phyloP scores from a whole-genome alignment of 2,797 vertebrate species.

The Macrochelys suwanniensis region DNA sequence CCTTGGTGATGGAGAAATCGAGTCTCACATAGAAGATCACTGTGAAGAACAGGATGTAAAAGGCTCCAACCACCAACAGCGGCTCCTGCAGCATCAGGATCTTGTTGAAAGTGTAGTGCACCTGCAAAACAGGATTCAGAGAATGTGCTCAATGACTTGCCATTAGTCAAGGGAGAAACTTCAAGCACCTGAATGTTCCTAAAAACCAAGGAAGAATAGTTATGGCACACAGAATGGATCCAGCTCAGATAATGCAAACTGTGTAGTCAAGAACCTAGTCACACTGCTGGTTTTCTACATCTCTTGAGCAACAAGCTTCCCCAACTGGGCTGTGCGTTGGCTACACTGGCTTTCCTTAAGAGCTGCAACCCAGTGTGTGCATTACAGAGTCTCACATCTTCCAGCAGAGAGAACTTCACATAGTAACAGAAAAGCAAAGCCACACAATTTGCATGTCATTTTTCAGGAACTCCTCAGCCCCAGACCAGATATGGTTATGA shows the following conservation, averaged over 20 bases:
- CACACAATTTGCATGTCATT: background rate
- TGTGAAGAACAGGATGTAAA: conserved; percentile 98
- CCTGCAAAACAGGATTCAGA: conserved; percentile 78
- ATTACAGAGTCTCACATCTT: background rate
- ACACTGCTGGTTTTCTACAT: background rate
- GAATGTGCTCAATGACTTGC: background rate
- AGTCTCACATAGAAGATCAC: conserved; percentile 98
- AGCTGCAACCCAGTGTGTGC: background rate
- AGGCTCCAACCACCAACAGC: conserved; percentile 94
- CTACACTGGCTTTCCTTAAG: background rate
- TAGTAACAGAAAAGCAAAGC: background rate
- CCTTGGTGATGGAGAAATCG: conserved; percentile 99
- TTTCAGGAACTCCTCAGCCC: background rate
- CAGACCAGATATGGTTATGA: background rate
- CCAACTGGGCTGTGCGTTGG: background rate
- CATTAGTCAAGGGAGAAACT: background rate
- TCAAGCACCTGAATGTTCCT: background rate
- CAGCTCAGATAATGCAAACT: background rate
- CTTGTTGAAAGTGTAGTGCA: conserved; percentile 98
- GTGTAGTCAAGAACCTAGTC: background rate
- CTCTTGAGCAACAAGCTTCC: background rate
- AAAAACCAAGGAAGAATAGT: accelerated
- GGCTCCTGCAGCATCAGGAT: conserved; percentile 99
- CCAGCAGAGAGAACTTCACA: background rate
- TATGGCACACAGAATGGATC: background rate